Evolutionary conservation across 2,888 invertebrate genomes (phyloP).

Genomic region (Mechanitis messenoides): DNA sequence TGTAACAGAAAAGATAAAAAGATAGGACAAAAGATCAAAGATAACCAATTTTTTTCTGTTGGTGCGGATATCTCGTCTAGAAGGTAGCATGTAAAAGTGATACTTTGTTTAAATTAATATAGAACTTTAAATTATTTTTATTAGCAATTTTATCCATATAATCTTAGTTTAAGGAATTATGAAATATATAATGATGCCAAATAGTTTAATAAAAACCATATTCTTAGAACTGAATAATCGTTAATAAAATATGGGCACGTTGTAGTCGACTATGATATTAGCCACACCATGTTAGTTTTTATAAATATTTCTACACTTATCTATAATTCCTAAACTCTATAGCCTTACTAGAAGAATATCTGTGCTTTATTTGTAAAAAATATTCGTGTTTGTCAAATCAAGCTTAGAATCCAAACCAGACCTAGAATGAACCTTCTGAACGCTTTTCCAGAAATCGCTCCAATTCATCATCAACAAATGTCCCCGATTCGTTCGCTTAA

Average conservation of each 20-base stretch:
- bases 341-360: constrained; percentile 41
- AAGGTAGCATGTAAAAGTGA: constrained; percentile 27
- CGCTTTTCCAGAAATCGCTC: constrained; percentile 69
- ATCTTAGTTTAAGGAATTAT: constrained; percentile 14
- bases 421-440: constrained; percentile 31
- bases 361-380: constrained; percentile 27
- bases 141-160: constrained; percentile 17
- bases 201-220: constrained; percentile 17
- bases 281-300: constrained; percentile 24
- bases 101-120: constrained; percentile 12
- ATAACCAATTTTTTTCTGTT: constrained; percentile 16
- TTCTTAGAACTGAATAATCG: constrained; percentile 20
- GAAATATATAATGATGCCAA: constrained; percentile 19
- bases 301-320: constrained; percentile 8
- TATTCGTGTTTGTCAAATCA: not conserved
- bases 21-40: not conserved
- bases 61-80: constrained; percentile 27
- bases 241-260: constrained; percentile 22
- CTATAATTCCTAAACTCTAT: constrained; percentile 19
- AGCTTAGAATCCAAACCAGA: constrained; percentile 1
- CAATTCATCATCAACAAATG: constrained; percentile 74
- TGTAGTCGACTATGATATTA: constrained; percentile 21
- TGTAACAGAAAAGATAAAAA: too few relatives aligned
- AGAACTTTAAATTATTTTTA: constrained; percentile 9
- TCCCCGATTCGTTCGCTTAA: constrained; percentile 71